Percentiles rank a stretch among this genome's conserved stretches.
phyloP scores from a whole-genome alignment of 2,113 vertebrate genomes.

The Anoplopoma fimbria region DNA sequence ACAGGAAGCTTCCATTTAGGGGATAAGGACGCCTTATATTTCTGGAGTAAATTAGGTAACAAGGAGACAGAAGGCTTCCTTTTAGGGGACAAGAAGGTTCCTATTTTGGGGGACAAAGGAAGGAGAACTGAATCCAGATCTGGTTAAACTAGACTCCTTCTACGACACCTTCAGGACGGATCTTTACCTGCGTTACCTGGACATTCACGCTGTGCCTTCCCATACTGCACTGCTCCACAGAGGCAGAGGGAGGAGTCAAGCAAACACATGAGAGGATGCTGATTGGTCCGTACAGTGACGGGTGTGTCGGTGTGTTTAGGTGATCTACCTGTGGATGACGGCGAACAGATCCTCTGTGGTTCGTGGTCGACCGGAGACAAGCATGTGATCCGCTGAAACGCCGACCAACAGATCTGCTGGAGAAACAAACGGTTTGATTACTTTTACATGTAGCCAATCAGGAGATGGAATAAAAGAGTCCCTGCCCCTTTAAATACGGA shows the following conservation, averaged over 20 bases:
- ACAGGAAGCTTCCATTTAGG: background rate
- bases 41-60: background rate
- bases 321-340: constrained; percentile 51
- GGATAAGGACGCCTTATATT: no score
- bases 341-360: constrained; percentile 96
- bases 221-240: constrained; percentile 83
- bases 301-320: background rate
- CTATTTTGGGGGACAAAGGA: background rate
- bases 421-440: background rate
- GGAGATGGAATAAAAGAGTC: background rate
- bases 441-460: background rate
- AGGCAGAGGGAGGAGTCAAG: constrained; percentile 31
- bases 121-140: background rate
- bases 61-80: background rate
- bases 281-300: no score
- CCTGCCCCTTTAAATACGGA: no score
- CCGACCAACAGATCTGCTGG: constrained; percentile 84
- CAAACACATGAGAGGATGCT: constrained; percentile 5
- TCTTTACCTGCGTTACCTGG: constrained; percentile 51
- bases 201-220: constrained; percentile 84
- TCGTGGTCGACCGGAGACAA: constrained; percentile 83
- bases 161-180: background rate
- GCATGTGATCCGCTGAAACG: constrained; percentile 80
- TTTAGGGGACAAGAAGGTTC: background rate
- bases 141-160: background rate